Conservation (phyloP, 2,113 vertebrate species). For the Peromyscus californicus region DNA sequence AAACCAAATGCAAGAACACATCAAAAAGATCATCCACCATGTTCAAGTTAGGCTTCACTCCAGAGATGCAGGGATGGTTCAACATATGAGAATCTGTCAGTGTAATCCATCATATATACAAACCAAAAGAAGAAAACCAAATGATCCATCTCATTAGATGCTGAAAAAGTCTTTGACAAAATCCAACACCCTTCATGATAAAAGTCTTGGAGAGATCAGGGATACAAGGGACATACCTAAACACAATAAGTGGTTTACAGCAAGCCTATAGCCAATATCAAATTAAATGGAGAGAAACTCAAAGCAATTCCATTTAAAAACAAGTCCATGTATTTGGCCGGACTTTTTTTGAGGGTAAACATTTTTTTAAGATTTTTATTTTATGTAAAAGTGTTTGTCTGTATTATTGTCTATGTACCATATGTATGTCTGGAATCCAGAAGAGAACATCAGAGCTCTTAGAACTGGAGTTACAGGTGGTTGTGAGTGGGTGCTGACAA, state of each 20-base stretch:
- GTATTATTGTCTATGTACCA: neutral
- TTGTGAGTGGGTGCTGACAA: neutral
- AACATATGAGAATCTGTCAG: neutral
- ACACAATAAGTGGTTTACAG: neutral
- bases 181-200: neutral
- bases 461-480: neutral
- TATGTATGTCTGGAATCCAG: neutral
- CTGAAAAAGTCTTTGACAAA: neutral
- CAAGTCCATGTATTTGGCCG: neutral
- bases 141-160: neutral
- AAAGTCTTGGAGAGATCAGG: neutral
- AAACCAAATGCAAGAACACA: neutral
- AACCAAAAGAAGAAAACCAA: neutral
- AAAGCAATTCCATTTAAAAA: neutral
- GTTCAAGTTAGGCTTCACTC: neutral
- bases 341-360: neutral
- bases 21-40: neutral
- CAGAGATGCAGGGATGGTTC: neutral
- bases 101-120: neutral
- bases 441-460: neutral
- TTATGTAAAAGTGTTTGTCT: neutral
- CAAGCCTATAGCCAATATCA: neutral
- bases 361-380: neutral
- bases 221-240: neutral
- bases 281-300: neutral